Evolutionary conservation across 2,888 invertebrate genomes (phyloP).

Genomic region (Sycophila texana): DNA sequence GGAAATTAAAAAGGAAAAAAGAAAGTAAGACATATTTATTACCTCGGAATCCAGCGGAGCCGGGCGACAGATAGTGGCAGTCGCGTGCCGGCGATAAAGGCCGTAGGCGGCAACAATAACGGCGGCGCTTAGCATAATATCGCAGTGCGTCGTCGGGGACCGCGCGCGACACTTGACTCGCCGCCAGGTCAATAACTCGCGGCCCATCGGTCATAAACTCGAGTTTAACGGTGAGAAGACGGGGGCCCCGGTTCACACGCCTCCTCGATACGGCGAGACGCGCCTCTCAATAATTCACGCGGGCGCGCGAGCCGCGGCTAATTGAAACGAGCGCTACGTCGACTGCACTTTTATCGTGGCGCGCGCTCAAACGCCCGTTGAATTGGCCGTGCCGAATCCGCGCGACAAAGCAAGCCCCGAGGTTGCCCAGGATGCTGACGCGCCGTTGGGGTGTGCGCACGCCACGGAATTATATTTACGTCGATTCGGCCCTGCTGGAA

Average conservation of each 20-base stretch:
- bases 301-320: conserved; percentile 55
- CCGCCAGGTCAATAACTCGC: conserved; percentile 3
- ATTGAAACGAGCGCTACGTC: conserved; percentile 67
- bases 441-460: background rate
- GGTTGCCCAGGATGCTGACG: conserved; percentile 67
- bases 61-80: background rate
- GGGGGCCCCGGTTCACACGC: conserved; percentile 68
- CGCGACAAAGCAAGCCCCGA: conserved; percentile 68
- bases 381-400: conserved; percentile 72
- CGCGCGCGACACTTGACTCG: conserved; percentile 49
- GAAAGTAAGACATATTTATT: background rate
- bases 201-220: conserved; percentile 44
- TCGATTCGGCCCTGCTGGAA: background rate
- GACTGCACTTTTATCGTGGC: conserved; percentile 69
- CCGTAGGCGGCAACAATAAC: background rate
- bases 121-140: conserved; percentile 47
- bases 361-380: no score
- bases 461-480: background rate
- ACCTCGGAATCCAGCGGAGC: background rate
- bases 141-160: conserved; percentile 33
- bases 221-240: conserved; percentile 67
- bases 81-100: background rate
- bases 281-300: conserved; percentile 42
- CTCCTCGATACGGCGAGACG: conserved; percentile 63
- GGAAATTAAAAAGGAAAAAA: conserved; percentile 8